phyloP scores from a whole-genome alignment of 2,888 invertebrate species.

The Anoplius nigerrimus region DNA sequence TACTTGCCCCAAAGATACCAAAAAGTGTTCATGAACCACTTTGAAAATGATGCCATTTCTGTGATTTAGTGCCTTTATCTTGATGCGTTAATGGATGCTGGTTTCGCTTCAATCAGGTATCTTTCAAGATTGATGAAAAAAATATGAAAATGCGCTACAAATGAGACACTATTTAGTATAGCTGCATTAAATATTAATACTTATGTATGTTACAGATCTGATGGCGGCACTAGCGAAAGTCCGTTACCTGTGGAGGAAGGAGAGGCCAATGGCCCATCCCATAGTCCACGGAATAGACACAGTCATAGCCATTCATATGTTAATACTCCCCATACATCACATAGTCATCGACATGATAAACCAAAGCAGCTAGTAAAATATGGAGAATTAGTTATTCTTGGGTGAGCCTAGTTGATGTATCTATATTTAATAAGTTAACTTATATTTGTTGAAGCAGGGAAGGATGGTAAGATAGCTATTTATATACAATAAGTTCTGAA shows the following conservation, averaged over 20 bases:
- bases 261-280: conserved; percentile 72
- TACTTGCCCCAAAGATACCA: neutral
- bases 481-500: too few relatives aligned
- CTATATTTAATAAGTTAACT: neutral
- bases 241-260: conserved; percentile 73
- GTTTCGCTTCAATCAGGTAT: neutral
- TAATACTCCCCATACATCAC: conserved; percentile 65
- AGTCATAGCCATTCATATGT: conserved; percentile 67
- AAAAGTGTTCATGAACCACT: neutral
- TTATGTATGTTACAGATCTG: conserved; percentile 61
- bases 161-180: neutral
- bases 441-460: too few relatives aligned
- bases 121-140: neutral
- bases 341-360: conserved; percentile 84
- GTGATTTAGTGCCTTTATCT: conserved; percentile 3
- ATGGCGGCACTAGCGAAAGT: conserved; percentile 73
- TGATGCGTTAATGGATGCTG: conserved; percentile 8
- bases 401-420: conserved; percentile 78
- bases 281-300: conserved; percentile 71
- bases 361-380: conserved; percentile 89
- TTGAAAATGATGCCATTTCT: conserved; percentile 6
- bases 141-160: neutral
- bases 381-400: conserved; percentile 95
- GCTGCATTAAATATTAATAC: conserved; percentile 30
- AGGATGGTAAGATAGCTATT: too few relatives aligned